Evolutionary conservation across 2,888 invertebrate species (phyloP).

Genomic region (Plagiodera versicolora): DNA sequence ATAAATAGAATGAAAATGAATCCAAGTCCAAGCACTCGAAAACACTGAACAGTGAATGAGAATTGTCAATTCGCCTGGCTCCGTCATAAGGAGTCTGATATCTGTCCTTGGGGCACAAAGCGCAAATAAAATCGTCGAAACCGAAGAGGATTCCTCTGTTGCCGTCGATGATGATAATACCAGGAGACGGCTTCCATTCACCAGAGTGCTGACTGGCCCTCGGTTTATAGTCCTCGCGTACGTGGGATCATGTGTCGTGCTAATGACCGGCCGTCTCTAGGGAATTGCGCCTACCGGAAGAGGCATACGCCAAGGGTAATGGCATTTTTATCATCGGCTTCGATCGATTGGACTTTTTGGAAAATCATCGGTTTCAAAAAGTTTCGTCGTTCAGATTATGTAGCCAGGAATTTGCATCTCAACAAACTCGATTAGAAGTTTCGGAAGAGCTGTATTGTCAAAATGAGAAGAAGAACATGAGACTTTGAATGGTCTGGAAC

Average conservation of each 20-base stretch:
- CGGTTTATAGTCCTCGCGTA: conserved; percentile 47
- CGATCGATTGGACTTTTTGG: conserved; percentile 6
- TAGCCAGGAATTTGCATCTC: too few species aligned
- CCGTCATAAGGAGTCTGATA: neutral
- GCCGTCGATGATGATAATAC: conserved; percentile 30
- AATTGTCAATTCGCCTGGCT: too few species aligned
- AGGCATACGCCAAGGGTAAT: too few species aligned
- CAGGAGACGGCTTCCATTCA: conserved; percentile 28
- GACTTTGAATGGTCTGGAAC: too few species aligned
- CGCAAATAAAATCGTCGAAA: conserved; percentile 16
- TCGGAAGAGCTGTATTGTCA: too few species aligned
- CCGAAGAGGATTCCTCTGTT: conserved; percentile 26
- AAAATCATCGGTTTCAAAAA: too few species aligned
- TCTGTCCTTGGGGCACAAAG: conserved; percentile 4
- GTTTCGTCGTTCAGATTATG: too few species aligned
- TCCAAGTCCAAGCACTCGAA: too few species aligned
- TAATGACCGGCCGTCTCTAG: conserved; percentile 50
- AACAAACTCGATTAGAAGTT: too few species aligned
- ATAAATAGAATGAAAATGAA: too few species aligned
- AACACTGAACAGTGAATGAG: too few species aligned
- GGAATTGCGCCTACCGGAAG: conserved; percentile 40
- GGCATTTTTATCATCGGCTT: conserved; percentile 22
- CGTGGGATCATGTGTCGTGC: conserved; percentile 52
- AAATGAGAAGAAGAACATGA: too few species aligned
- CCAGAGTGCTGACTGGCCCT: conserved; percentile 52